Evolutionary conservation across 2,113 vertebrate species (phyloP).

Genomic region (Zosterops japonicus): DNA sequence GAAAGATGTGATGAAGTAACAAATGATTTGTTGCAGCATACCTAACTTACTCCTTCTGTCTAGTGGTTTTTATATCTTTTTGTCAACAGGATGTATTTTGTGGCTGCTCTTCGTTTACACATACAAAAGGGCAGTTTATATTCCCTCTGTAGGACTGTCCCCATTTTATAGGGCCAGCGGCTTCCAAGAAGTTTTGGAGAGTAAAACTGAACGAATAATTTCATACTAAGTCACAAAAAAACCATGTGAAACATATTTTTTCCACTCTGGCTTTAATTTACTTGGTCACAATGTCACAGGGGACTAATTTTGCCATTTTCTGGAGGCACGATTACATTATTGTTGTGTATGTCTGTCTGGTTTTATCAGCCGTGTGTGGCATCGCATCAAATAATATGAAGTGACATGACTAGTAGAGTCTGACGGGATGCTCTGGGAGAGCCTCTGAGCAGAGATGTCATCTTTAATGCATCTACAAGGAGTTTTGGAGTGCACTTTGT

Average conservation of each 20-base stretch:
- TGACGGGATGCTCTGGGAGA: neutral
- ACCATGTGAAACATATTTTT: neutral
- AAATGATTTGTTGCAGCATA: neutral
- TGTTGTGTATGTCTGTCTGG: conserved; percentile 10
- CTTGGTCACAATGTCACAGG: conserved; percentile 29
- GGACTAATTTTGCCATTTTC: conserved; percentile 50
- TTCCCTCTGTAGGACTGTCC: neutral
- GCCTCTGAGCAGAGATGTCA: conserved; percentile 26
- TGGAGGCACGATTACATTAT: neutral
- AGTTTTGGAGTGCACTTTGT: conserved; percentile 11
- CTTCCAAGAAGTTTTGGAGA: neutral
- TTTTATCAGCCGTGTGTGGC: neutral
- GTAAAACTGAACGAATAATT: neutral
- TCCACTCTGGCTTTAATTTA: neutral
- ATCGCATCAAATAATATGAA: conserved; percentile 14
- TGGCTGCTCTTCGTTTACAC: neutral
- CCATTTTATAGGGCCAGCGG: neutral
- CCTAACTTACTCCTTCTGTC: neutral
- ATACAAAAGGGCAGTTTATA: neutral
- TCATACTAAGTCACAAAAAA: neutral
- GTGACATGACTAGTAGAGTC: neutral
- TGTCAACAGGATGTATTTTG: conserved; percentile 45
- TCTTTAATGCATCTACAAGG: conserved; percentile 14
- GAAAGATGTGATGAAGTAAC: neutral
- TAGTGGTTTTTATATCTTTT: neutral